These are phyloP conservation scores for Troides aeacus DNA, from an alignment of 2,888 invertebrate genomes.

Conservation along the genomic window DNA sequence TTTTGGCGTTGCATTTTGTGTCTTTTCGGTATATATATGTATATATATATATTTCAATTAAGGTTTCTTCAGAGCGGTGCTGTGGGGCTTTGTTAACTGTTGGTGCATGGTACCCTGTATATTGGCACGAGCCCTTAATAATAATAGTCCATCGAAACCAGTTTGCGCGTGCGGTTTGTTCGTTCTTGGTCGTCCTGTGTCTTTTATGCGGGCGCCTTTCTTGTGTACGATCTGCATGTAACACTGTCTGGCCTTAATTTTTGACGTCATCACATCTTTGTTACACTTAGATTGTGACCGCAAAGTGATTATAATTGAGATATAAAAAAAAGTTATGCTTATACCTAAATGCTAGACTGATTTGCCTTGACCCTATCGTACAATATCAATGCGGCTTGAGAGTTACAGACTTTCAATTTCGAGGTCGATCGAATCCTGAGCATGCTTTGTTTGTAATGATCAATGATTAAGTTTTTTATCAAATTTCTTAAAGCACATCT, in stretches of 20 bases:
- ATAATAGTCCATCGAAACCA: slow-evolving; percentile 78
- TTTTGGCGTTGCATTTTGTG: slow-evolving; percentile 60
- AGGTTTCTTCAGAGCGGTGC: slow-evolving; percentile 41
- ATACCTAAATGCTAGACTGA: slow-evolving; percentile 44
- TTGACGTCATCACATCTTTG: slow-evolving; percentile 25
- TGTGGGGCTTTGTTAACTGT: slow-evolving; percentile 57
- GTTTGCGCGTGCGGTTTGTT: slow-evolving; percentile 75
- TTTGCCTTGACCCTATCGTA: slow-evolving; percentile 67
- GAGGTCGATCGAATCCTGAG: slow-evolving; percentile 61
- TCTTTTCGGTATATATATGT: slow-evolving; percentile 73
- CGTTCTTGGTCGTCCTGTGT: slow-evolving; percentile 72
- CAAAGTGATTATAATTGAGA: slow-evolving; percentile 1
- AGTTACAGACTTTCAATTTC: slow-evolving; percentile 60
- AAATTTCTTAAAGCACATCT: no score
- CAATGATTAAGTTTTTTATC: background rate
- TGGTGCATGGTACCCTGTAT: slow-evolving; percentile 66
- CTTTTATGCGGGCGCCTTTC: slow-evolving; percentile 70
- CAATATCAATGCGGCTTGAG: slow-evolving; percentile 45
- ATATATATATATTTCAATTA: slow-evolving; percentile 62
- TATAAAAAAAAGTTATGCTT: slow-evolving; percentile 1
- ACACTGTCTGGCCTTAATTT: slow-evolving; percentile 37
- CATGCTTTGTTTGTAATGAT: slow-evolving; percentile 2
- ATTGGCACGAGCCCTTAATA: slow-evolving; percentile 79
- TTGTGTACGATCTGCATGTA: slow-evolving; percentile 53
- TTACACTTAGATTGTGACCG: background rate